Percentiles rank a stretch among this genome's conserved stretches.
Conservation (phyloP, 2,797 vertebrate genomes). For the Scyliorhinus canicula region DNA sequence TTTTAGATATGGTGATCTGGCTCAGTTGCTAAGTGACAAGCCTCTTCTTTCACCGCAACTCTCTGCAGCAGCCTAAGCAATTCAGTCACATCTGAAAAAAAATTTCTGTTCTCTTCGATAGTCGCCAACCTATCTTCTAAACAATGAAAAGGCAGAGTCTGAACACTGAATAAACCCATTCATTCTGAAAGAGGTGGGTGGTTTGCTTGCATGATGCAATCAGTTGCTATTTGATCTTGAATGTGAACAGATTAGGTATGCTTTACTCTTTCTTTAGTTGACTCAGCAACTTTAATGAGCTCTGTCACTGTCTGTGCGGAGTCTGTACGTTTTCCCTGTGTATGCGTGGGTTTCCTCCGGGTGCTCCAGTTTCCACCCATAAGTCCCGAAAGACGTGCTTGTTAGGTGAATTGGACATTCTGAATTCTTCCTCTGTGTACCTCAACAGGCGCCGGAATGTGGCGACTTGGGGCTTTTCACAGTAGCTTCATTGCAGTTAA, state of each 20-base stretch:
- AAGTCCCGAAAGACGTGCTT: too few species aligned
- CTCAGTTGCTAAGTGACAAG: not conserved
- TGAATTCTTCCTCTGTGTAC: too few species aligned
- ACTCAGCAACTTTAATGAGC: not conserved
- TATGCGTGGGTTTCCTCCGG: too few species aligned
- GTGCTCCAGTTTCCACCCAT: too few species aligned
- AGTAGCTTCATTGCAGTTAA: too few species aligned
- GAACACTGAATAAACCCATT: not conserved
- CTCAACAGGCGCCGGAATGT: too few species aligned
- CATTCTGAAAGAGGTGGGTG: conserved; percentile 25
- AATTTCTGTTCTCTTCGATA: not conserved
- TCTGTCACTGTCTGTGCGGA: too few species aligned
- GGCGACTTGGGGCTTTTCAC: too few species aligned
- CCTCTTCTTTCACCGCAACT: not conserved
- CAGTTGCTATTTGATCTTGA: not conserved
- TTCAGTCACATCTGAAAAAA: too few species aligned
- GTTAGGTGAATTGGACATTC: too few species aligned
- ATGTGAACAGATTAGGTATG: not conserved
- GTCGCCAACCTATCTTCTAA: too few species aligned
- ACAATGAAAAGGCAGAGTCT: not conserved
- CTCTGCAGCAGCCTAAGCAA: not conserved
- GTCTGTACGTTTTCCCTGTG: too few species aligned
- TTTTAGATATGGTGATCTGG: not conserved
- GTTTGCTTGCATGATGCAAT: not conserved
- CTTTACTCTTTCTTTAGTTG: not conserved